Base-by-base conservation (phyloP, 2,888 invertebrate genomes). In the Drosophila helvetica region DNA sequence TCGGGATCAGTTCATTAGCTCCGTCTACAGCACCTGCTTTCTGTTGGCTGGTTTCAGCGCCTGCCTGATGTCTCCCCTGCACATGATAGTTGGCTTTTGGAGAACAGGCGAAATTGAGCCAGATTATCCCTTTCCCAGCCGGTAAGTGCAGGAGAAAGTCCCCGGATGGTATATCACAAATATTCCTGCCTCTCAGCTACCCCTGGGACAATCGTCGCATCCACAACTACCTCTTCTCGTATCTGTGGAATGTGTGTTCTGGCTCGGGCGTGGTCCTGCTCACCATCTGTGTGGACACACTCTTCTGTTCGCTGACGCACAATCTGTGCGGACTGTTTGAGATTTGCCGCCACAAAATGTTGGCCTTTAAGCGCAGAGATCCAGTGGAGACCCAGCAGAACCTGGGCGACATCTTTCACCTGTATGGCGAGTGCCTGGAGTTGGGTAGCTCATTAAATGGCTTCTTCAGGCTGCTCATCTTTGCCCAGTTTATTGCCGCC, bases 181-280 rank as follows among this genome's bases (percentile, higher is more conserved):
- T 10, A 9, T 7, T 15, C 3, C 3, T 10, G 8, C 8, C n/a
- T 52, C 50, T 25, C 71, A 82, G 77, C 12, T 77, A 68, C 65
- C 60, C 77, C 10, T 75, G 75, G 71, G 52, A 78, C 27, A 71
- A 71, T 69, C 25, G 33, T 1, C n/a, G 22, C 3, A 15, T 47
- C 0, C 7, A 27, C 30, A 68, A 68, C 52, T 78, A 80, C 59
- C 46, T 75, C 10, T 5, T 53, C 4, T 45, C 84, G 27, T 70
- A 76, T 67, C 45, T 72, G 54, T 78, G 80, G 84, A 77, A 73
- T 74, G 52, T 72, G 17, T 12, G 56, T n/a, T 67, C 69, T 7
- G 59, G 50, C 1, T 2, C 67, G 33, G 59, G 54, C n/a, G 60
- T 80, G 5, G 46, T 65, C 12, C 45, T 72, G 57, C 17, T 65